Conservation (phyloP, 1,140 invertebrate genomes). For the Contarinia nasturtii region DNA sequence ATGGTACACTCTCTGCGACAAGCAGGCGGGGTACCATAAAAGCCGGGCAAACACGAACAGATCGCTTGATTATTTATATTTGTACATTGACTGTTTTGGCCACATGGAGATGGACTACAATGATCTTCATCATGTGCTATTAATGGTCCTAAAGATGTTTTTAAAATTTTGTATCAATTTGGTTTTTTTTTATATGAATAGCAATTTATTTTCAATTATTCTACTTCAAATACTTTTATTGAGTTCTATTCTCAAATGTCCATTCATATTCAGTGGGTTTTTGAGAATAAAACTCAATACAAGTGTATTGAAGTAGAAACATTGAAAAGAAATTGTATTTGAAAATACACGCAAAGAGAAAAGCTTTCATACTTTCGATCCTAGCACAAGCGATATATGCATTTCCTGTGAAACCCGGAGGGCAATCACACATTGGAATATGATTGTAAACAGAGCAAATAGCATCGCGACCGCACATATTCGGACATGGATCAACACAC, state of each 20-base stretch:
- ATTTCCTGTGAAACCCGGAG: constrained; percentile 36
- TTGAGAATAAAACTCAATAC: too few relatives aligned
- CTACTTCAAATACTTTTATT: too few relatives aligned
- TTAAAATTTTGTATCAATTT: constrained; percentile 11
- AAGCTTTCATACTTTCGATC: constrained; percentile 29
- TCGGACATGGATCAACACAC: constrained; percentile 47
- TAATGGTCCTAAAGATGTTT: constrained; percentile 3
- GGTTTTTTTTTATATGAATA: constrained; percentile 26
- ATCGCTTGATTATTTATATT: constrained; percentile 48
- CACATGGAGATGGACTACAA: constrained; percentile 49
- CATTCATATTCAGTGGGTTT: too few relatives aligned
- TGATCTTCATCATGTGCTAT: constrained; percentile 23
- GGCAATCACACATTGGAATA: constrained; percentile 47
- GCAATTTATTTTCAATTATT: constrained; percentile 35
- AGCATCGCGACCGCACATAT: constrained; percentile 44
- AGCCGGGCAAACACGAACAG: constrained; percentile 62
- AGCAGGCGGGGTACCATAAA: constrained; percentile 51
- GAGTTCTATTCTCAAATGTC: too few relatives aligned
- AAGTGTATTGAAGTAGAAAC: too few relatives aligned
- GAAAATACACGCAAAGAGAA: too few relatives aligned
- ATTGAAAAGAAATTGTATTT: too few relatives aligned
- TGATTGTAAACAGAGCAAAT: constrained; percentile 48
- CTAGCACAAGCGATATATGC: constrained; percentile 38
- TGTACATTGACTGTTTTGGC: constrained; percentile 58
- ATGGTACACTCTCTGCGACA: constrained; percentile 70